Evolutionary conservation across 2,113 vertebrate species (phyloP).

Genomic region (Machaerirhynchus nigripectus): DNA sequence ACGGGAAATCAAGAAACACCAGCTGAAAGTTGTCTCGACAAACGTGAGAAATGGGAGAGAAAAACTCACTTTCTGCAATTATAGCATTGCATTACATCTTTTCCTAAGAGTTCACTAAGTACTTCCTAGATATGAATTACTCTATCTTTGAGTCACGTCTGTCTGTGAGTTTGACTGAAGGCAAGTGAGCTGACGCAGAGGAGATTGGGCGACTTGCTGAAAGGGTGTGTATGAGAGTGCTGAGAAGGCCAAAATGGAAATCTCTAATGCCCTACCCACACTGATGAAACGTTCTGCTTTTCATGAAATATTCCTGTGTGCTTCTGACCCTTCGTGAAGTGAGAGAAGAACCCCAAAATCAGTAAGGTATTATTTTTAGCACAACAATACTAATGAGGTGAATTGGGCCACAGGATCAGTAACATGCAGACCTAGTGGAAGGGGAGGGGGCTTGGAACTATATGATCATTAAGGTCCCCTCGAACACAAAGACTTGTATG

Average conservation of each 20-base stretch:
- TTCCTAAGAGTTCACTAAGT: neutral
- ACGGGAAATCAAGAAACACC: neutral
- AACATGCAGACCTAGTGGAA: neutral
- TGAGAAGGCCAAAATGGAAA: neutral
- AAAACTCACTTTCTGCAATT: neutral
- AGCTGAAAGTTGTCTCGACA: neutral
- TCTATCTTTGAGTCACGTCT: neutral
- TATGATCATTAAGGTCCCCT: too few relatives aligned
- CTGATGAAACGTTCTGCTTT: neutral
- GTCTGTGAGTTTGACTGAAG: neutral
- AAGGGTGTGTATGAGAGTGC: fast-evolving
- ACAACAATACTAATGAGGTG: neutral
- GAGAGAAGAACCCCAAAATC: neutral
- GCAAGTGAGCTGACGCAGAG: neutral
- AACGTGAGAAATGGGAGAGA: neutral
- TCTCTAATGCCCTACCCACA: neutral
- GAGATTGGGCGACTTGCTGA: neutral
- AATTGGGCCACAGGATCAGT: neutral
- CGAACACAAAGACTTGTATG: neutral
- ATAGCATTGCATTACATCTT: neutral
- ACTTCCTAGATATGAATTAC: neutral
- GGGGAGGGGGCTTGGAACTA: neutral
- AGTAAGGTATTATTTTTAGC: neutral
- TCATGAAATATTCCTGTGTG: neutral
- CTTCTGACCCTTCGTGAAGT: neutral